Evolutionary conservation across 2,888 invertebrate genomes (phyloP).

Genomic region (Netelia inedita): DNA sequence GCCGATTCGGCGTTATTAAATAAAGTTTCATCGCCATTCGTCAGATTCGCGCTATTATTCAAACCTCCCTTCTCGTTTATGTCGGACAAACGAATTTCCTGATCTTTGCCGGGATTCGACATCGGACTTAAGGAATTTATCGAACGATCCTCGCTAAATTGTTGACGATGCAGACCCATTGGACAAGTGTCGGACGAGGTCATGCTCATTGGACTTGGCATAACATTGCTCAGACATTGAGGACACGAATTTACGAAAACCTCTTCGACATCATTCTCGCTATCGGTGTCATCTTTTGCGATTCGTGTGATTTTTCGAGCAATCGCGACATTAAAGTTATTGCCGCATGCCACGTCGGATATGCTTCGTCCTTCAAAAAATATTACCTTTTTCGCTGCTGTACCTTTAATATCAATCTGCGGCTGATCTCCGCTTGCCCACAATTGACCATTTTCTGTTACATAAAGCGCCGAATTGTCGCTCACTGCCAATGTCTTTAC

Average conservation of each 20-base stretch:
- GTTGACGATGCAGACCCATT: conserved; percentile 87
- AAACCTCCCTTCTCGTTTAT: conserved; percentile 59
- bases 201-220: conserved; percentile 83
- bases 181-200: conserved; percentile 89
- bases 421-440: conserved; percentile 91
- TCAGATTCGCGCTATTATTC: conserved; percentile 43
- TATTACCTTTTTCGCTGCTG: conserved; percentile 88
- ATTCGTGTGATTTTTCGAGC: conserved; percentile 88
- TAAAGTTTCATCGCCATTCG: conserved; percentile 70
- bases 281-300: conserved; percentile 84
- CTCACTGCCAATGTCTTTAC: conserved; percentile 88
- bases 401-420: conserved; percentile 88
- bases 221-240: conserved; percentile 85
- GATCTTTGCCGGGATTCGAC: conserved; percentile 85
- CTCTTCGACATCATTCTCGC: conserved; percentile 88
- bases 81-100: conserved; percentile 80
- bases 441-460: conserved; percentile 89
- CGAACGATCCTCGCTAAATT: conserved; percentile 87
- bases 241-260: conserved; percentile 89
- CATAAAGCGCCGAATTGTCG: conserved; percentile 88
- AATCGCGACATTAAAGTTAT: conserved; percentile 91
- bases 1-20: conserved; percentile 71
- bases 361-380: conserved; percentile 90
- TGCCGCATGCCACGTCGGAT: conserved; percentile 90
- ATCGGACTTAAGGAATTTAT: conserved; percentile 87